phyloP scores from a whole-genome alignment of 2,113 vertebrate genomes.

The Nycticebus coucang region DNA sequence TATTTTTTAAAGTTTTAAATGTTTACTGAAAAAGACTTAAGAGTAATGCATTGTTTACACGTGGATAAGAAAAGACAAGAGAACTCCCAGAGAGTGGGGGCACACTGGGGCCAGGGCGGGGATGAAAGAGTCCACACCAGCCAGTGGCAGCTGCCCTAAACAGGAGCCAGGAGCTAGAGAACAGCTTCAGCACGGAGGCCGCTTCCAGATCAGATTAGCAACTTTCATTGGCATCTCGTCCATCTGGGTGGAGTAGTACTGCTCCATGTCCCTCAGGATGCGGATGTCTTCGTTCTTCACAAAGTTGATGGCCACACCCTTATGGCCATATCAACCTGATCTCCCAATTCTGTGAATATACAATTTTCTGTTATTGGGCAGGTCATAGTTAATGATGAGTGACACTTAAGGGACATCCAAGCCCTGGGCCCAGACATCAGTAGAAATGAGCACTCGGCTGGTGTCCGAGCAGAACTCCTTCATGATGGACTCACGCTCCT shows the following conservation, averaged over 20 bases:
- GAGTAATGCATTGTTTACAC: constrained; percentile 67
- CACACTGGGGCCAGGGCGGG: no score
- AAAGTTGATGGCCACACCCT: constrained; percentile 99
- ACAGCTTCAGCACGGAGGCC: rapidly evolving
- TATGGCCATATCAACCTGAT: constrained; percentile 96
- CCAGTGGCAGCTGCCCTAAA: neutral
- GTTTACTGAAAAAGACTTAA: constrained; percentile 75
- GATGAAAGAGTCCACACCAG: neutral
- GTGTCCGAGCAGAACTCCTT: constrained; percentile 98
- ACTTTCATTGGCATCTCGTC: constrained; percentile 99
- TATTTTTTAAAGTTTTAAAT: neutral
- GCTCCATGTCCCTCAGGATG: constrained; percentile 97
- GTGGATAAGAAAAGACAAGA: neutral
- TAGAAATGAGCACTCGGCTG: constrained; percentile 98
- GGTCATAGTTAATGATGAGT: constrained; percentile 98
- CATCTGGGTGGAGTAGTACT: constrained; percentile 99
- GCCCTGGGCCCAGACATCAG: constrained; percentile 98
- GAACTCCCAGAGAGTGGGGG: neutral
- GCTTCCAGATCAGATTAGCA: neutral
- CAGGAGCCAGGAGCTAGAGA: no score
- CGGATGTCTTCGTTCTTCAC: constrained; percentile 99
- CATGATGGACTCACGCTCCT: constrained; percentile 99
- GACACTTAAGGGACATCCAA: constrained; percentile 98
- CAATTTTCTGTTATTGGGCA: constrained; percentile 99
- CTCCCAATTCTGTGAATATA: constrained; percentile 99